These are phyloP conservation scores for Actinia tenebrosa DNA, from an alignment of 64 coral and sea anemone genomes.

Conservation along the genomic window DNA sequence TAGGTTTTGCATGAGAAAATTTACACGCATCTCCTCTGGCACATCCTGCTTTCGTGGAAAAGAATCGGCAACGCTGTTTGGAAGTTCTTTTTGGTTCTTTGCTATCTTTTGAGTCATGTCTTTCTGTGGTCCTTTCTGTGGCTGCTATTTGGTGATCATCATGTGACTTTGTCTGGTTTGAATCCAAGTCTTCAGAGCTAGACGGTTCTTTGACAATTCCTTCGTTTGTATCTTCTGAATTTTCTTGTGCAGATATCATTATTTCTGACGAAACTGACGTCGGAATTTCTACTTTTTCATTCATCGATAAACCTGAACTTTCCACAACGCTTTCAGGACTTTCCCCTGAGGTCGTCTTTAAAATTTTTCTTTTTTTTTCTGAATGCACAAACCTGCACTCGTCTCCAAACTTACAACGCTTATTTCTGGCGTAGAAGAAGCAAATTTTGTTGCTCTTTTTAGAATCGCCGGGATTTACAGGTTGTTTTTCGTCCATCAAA, in stretches of 20 bases:
- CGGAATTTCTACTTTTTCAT: not conserved
- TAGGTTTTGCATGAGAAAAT: constrained; percentile 29
- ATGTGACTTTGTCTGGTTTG: not conserved
- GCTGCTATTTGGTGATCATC: not conserved
- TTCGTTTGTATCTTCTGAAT: not conserved
- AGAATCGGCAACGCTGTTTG: constrained; percentile 54
- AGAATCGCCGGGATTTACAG: not conserved
- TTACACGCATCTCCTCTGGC: constrained; percentile 53
- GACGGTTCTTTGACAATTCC: not conserved
- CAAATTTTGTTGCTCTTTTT: constrained; percentile 35
- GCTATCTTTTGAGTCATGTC: not conserved
- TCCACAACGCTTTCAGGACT: not conserved
- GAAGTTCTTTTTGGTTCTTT: constrained; percentile 12
- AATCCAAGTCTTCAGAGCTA: not conserved
- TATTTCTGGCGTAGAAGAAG: constrained; percentile 40
- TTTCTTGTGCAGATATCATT: not conserved
- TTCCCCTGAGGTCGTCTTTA: not conserved
- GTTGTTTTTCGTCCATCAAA: constrained; percentile 8
- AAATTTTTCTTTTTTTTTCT: not conserved
- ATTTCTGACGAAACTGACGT: not conserved
- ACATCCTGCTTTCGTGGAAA: constrained; percentile 58
- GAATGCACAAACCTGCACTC: constrained; percentile 53
- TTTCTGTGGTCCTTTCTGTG: not conserved
- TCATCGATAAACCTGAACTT: not conserved
- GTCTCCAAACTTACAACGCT: constrained; percentile 54